A percentile compares a stretch with the other conserved stretches of the same genome.
These are phyloP conservation scores for Diabrotica virgifera DNA, from an alignment of 1,140 invertebrate genomes.

Conservation along the genomic window DNA sequence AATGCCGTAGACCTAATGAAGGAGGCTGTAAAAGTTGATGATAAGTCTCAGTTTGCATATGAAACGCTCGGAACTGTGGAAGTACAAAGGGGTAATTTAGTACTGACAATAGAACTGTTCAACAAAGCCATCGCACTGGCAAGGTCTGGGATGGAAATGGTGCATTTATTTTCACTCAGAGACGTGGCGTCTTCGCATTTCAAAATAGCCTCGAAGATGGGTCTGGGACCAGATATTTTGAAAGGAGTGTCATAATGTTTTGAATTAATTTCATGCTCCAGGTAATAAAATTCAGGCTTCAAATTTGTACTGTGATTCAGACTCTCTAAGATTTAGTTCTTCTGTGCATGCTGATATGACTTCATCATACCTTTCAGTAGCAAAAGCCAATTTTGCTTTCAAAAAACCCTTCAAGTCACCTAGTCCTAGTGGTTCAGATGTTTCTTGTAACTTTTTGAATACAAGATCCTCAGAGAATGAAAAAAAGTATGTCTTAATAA, in stretches of 20 bases:
- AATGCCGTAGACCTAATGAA: too few species aligned
- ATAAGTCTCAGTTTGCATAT: too few species aligned
- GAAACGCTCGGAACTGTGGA: too few species aligned
- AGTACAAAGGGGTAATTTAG: slow-evolving; percentile 83
- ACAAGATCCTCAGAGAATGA: slow-evolving; percentile 85
- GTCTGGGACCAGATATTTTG: slow-evolving; percentile 46
- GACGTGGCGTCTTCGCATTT: slow-evolving; percentile 84
- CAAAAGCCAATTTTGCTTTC: slow-evolving; percentile 64
- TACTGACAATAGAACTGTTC: slow-evolving; percentile 78
- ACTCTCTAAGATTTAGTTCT: too few species aligned
- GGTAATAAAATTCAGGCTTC: slow-evolving; percentile 74
- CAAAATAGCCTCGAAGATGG: slow-evolving; percentile 74
- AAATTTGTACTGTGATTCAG: slow-evolving; percentile 62
- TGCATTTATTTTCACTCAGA: slow-evolving; percentile 80
- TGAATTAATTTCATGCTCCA: too few species aligned
- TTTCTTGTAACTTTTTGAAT: slow-evolving; percentile 42
- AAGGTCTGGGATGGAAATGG: slow-evolving; percentile 81
- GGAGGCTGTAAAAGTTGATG: too few species aligned
- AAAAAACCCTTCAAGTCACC: slow-evolving; percentile 51
- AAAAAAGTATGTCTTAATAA: slow-evolving; percentile 79
- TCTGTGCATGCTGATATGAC: slow-evolving; percentile 77
- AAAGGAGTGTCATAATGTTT: slow-evolving; percentile 26
- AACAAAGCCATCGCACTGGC: slow-evolving; percentile 84
- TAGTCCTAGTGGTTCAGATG: slow-evolving; percentile 38
- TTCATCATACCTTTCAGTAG: slow-evolving; percentile 70